Conservation (phyloP, 2,888 invertebrate species). For the Pediacus dermestoides region DNA sequence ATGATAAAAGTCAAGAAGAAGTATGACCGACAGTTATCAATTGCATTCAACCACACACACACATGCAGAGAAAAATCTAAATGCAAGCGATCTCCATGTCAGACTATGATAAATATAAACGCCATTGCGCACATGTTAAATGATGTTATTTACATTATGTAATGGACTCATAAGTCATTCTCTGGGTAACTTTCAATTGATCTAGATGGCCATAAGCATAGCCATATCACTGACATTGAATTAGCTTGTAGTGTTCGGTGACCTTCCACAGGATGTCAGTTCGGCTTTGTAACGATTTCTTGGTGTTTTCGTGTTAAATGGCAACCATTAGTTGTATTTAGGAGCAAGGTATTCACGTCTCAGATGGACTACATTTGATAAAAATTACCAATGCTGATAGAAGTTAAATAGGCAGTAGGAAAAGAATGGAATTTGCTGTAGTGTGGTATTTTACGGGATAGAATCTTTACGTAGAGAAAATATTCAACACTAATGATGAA, state of each 20-base stretch:
- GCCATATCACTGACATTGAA: slow-evolving; percentile 12
- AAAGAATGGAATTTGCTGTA: too few species aligned
- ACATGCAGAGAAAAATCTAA: slow-evolving; percentile 6
- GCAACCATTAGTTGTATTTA: background rate
- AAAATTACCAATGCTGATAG: too few species aligned
- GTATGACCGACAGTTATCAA: slow-evolving; percentile 17
- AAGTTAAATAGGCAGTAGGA: too few species aligned
- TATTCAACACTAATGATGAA: too few species aligned
- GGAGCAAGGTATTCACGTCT: too few species aligned
- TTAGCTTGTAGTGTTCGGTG: background rate
- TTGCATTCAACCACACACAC: slow-evolving; percentile 12
- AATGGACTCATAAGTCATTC: slow-evolving; percentile 26
- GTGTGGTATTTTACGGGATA: too few species aligned
- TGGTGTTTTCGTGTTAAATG: background rate
- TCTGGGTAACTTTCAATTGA: slow-evolving; percentile 18
- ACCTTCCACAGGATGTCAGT: background rate
- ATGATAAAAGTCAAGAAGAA: slow-evolving; percentile 9
- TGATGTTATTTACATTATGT: slow-evolving; percentile 23
- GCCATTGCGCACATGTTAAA: slow-evolving; percentile 19
- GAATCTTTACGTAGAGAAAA: too few species aligned
- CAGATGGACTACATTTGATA: too few species aligned
- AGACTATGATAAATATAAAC: slow-evolving; percentile 21
- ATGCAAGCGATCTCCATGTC: slow-evolving; percentile 11
- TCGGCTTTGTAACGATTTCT: background rate
- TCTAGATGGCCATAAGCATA: slow-evolving; percentile 19